Evolutionary conservation across 2,113 vertebrate genomes (phyloP).

Genomic region (Bubalus kerabau): DNA sequence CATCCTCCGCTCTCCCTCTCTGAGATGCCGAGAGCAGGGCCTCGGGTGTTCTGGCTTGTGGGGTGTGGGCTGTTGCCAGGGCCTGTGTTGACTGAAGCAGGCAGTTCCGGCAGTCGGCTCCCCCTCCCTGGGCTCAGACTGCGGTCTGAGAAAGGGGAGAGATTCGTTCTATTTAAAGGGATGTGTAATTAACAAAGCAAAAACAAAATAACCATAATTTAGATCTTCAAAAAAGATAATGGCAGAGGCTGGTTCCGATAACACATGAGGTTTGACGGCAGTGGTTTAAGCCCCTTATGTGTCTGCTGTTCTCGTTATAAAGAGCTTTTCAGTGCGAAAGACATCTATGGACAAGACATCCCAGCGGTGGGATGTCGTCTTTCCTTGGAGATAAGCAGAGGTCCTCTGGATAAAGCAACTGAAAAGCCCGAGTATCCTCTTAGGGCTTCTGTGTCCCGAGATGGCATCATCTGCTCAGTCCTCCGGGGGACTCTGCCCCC

Average conservation of each 20-base stretch:
- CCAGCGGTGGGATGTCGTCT: rapidly evolving
- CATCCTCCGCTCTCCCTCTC: not conserved
- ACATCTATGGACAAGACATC: not conserved
- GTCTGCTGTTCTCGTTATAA: rapidly evolving
- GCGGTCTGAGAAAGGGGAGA: not conserved
- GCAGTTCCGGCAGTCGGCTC: too few species aligned
- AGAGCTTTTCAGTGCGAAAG: not conserved
- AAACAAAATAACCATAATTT: slow-evolving; percentile 35
- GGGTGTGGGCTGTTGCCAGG: rapidly evolving
- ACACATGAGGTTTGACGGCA: rapidly evolving
- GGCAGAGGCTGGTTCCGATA: not conserved
- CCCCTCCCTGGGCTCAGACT: too few species aligned
- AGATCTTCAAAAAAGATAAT: not conserved
- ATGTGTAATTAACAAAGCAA: slow-evolving; percentile 45
- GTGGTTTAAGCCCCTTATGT: not conserved
- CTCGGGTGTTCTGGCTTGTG: not conserved
- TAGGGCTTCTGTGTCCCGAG: not conserved
- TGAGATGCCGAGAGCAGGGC: rapidly evolving
- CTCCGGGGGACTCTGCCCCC: not conserved
- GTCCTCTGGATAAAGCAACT: rapidly evolving
- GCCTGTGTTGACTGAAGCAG: not conserved
- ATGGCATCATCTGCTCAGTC: rapidly evolving
- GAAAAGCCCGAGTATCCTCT: not conserved
- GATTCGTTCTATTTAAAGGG: slow-evolving; percentile 50
- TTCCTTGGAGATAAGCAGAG: not conserved